A percentile compares a stretch with the other conserved stretches of the same genome.
Conservation (phyloP, 2,797 vertebrate genomes). For the Oryzias sinensis region DNA sequence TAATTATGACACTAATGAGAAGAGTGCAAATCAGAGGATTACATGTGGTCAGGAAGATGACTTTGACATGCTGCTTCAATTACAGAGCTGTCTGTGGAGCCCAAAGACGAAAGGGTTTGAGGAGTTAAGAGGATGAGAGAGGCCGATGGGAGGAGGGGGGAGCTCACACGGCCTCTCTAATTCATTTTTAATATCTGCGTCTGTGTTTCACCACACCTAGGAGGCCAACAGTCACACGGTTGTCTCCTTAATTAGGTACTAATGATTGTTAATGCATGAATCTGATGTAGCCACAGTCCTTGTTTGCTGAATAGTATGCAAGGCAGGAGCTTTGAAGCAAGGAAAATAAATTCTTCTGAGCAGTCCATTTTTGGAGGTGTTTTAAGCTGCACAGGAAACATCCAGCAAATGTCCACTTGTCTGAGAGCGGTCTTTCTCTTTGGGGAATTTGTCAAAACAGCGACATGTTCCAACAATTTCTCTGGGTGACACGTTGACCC, state of each 20-base stretch:
- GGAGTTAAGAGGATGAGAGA: constrained; percentile 61
- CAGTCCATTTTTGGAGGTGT: constrained; percentile 1
- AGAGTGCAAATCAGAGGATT: constrained; percentile 67
- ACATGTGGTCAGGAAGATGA: constrained; percentile 58
- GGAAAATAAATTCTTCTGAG: background rate
- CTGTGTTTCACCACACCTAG: constrained; percentile 65
- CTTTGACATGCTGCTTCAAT: constrained; percentile 68
- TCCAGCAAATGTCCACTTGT: constrained; percentile 4
- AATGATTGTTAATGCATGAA: constrained; percentile 64
- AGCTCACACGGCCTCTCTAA: constrained; percentile 53
- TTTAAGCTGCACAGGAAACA: constrained; percentile 19
- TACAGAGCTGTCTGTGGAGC: constrained; percentile 60
- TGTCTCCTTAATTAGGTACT: constrained; percentile 54
- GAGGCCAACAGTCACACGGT: constrained; percentile 57
- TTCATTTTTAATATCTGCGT: constrained; percentile 74
- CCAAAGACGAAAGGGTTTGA: constrained; percentile 60
- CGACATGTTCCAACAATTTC: constrained; percentile 42
- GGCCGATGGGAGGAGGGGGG: constrained; percentile 18
- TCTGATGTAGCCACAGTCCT: constrained; percentile 11
- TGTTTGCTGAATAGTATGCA: constrained; percentile 6
- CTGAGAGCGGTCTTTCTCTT: constrained; percentile 20
- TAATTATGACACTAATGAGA: constrained; percentile 75
- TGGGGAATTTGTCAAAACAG: constrained; percentile 22
- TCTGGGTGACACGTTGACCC: constrained; percentile 58
- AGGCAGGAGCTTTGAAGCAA: background rate